Conservation (phyloP, 2,888 invertebrate species). For the Ommatoiulus sabulosus region DNA sequence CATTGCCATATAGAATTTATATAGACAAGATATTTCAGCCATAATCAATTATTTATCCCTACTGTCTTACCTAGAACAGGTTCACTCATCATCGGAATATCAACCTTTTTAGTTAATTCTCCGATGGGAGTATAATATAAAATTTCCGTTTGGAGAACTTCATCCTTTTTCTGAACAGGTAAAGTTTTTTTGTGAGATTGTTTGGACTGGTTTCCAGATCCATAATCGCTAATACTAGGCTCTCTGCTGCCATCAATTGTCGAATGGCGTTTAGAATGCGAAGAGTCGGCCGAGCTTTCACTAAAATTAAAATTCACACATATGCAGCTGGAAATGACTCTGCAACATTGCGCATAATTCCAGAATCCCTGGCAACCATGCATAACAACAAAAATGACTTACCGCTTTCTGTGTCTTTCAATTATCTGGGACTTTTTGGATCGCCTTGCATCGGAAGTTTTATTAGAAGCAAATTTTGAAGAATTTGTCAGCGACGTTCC, state of each 20-base stretch:
- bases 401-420: neutral
- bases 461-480: neutral
- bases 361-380: neutral
- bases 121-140: conserved; percentile 57
- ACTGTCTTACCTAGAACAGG: conserved; percentile 50
- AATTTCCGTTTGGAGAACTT: conserved; percentile 50
- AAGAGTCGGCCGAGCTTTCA: conserved; percentile 23
- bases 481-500: neutral
- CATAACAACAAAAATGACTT: neutral
- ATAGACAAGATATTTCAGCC: neutral
- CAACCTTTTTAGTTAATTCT: conserved; percentile 40
- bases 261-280: conserved; percentile 14
- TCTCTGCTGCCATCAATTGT: neutral
- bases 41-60: neutral
- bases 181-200: conserved; percentile 35
- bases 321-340: neutral
- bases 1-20: neutral
- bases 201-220: conserved; percentile 30
- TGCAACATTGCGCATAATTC: neutral
- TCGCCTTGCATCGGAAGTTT: neutral
- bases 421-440: neutral
- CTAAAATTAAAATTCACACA: conserved; percentile 38
- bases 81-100: conserved; percentile 6
- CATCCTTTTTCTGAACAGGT: conserved; percentile 12
- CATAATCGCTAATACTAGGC: conserved; percentile 45